A percentile compares a stretch with the other conserved stretches of the same genome.
Conservation (phyloP, 1,140 invertebrate genomes). For the Drosophila nannoptera region DNA sequence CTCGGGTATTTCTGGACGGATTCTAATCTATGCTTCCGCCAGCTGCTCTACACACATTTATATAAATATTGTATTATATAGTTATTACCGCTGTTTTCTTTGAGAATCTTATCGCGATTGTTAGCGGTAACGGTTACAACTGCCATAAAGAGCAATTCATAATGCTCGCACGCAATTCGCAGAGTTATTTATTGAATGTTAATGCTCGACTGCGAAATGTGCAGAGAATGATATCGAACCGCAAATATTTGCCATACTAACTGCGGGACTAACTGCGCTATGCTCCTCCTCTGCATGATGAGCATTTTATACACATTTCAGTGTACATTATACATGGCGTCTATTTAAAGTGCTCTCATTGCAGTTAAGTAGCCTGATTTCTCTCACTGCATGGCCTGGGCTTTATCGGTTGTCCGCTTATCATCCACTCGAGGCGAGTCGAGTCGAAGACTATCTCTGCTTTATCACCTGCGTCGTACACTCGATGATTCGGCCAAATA, state of each 20-base stretch:
- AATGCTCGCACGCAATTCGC: conserved; percentile 7
- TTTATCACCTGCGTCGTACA: conserved; percentile 12
- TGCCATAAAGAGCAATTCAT: conserved; percentile 17
- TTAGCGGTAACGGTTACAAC: conserved; percentile 6
- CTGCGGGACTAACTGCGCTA: background rate
- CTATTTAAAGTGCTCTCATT: background rate
- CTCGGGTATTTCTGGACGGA: background rate
- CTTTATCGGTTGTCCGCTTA: conserved; percentile 23
- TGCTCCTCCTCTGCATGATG: conserved; percentile 28
- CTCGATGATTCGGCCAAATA: conserved; percentile 2
- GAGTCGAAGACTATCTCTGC: conserved; percentile 17
- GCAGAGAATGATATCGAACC: conserved; percentile 34
- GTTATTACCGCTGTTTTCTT: background rate
- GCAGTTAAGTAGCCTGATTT: background rate
- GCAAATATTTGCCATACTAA: conserved; percentile 57
- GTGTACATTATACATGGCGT: background rate
- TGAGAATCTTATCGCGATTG: conserved; percentile 28
- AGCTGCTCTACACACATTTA: conserved; percentile 1
- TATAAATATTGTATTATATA: background rate
- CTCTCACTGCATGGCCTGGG: background rate
- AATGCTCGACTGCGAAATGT: conserved; percentile 13
- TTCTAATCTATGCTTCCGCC: background rate
- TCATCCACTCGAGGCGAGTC: conserved; percentile 15
- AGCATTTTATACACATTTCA: conserved; percentile 39
- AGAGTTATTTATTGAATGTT: conserved; percentile 14